A percentile compares a stretch with the other conserved stretches of the same genome.
Conservation (phyloP, 2,888 invertebrate genomes). For the Drosophila limbata region DNA sequence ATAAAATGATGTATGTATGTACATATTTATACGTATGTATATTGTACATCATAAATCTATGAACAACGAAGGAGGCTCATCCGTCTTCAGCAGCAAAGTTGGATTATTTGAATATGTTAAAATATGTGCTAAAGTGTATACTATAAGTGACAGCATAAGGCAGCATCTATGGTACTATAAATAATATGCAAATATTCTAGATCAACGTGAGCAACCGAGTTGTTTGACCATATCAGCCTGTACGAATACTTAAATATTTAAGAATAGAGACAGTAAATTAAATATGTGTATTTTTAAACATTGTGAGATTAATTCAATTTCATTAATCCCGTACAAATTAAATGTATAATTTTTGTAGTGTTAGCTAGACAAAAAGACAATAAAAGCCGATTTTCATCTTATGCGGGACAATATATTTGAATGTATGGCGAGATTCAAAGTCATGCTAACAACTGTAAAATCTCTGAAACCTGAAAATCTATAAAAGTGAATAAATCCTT, state of each 20-base stretch:
- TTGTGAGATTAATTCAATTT: neutral
- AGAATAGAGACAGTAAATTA: neutral
- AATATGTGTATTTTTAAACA: neutral
- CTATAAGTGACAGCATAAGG: neutral
- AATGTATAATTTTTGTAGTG: neutral
- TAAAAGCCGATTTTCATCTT: too few species aligned
- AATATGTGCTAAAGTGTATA: constrained; percentile 5
- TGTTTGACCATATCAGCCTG: neutral
- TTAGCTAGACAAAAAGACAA: too few species aligned
- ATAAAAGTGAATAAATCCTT: too few species aligned
- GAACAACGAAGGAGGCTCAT: neutral
- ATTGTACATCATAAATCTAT: neutral
- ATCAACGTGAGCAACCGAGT: neutral
- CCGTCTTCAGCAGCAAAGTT: constrained; percentile 2
- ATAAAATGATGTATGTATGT: neutral
- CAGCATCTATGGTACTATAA: constrained; percentile 1
- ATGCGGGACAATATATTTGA: too few species aligned
- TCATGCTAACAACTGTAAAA: too few species aligned
- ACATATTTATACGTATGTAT: neutral
- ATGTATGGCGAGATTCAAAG: too few species aligned
- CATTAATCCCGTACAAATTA: neutral
- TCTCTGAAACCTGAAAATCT: too few species aligned
- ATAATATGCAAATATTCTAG: constrained; percentile 8
- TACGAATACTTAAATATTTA: neutral
- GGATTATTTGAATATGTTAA: neutral